Base-by-base conservation (phyloP, 2,113 vertebrate species). In the Scolopax mira region DNA sequence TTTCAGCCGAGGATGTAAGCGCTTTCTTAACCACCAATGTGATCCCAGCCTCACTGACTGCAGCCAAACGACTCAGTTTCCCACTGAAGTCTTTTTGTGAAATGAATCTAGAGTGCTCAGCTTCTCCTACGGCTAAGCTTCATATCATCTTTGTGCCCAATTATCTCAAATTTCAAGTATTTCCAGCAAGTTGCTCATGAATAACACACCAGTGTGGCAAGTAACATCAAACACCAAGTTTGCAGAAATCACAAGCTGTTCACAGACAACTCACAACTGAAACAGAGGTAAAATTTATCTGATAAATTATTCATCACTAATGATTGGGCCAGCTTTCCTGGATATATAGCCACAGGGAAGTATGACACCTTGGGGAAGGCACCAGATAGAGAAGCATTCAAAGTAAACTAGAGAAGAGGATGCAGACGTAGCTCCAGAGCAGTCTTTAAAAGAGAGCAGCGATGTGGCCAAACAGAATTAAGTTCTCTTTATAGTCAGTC, bases 221-320 rank as follows among this genome's bases (percentile, higher is more conserved):
- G 52, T 37, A 89, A 61, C 33, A 61, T 70, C 44, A 61, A 93
- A 55, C 41, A 79, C 7, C 58, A 89, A 51, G 72, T 91, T 74
- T 83, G 35, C 37, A 89, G 85, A 83, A 83, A 92, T 86, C 78
- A 83, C 57, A 72, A 85, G 44, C 91, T 89, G 54, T 86, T 86
- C 75, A 67, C 85, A 75, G 85, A 57, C 57, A 71, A 89, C 84
- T 95, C 80, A 39, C 72, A 94, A 89, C 66, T 92, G 88, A 96
- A 96, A 96, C 2, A 94, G 94, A 94, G 92, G 93, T 86, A 96
- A 96, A 96, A 96, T 96, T 95, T 96, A 86, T 72, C 77, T 33
- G 86, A 93, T 95, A 93, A 96, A 97, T 97, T 95, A 97, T 96
- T 97, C 80, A 97, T 90, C 65, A 52, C 62, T 93, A 92, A 95